Conservation (phyloP, 2,113 vertebrate species). For the Cyprinus carpio region DNA sequence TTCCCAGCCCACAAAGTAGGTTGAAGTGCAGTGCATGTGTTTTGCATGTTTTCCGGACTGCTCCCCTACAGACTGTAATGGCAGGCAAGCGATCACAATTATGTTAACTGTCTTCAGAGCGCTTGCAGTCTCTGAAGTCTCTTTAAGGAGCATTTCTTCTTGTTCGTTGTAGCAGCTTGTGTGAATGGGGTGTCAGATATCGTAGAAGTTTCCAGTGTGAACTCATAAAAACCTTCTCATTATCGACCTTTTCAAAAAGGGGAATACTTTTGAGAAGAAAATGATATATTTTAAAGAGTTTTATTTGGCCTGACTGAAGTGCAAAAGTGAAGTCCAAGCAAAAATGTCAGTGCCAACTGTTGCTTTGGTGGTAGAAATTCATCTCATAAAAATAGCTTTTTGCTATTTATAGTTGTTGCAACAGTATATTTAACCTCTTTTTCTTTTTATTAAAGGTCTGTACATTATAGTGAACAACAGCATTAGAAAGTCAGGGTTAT, state of each 20-base stretch:
- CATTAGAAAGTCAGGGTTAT: background rate
- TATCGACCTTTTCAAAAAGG: background rate
- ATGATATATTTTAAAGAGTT: background rate
- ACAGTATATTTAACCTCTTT: background rate
- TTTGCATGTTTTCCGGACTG: background rate
- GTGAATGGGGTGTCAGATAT: conserved; percentile 51
- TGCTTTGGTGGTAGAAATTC: background rate
- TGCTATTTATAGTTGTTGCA: background rate
- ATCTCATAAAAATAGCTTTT: background rate
- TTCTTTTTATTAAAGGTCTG: background rate
- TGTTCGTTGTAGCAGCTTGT: conserved; percentile 58
- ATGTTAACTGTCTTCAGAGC: conserved; percentile 60
- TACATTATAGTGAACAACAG: background rate
- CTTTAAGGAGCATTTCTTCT: conserved; percentile 16
- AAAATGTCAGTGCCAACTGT: background rate
- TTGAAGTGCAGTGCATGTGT: conserved; percentile 8
- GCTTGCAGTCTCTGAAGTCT: conserved; percentile 29
- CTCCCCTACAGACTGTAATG: conserved; percentile 53
- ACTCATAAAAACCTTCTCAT: conserved; percentile 35
- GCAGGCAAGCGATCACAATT: conserved; percentile 54
- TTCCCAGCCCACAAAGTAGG: conserved; percentile 90
- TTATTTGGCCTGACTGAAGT: background rate
- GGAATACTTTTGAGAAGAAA: background rate
- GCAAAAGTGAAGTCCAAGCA: background rate
- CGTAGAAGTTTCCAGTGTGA: conserved; percentile 31